Evolutionary conservation across 2,888 invertebrate species (phyloP).

Genomic region (Allacma fusca): DNA sequence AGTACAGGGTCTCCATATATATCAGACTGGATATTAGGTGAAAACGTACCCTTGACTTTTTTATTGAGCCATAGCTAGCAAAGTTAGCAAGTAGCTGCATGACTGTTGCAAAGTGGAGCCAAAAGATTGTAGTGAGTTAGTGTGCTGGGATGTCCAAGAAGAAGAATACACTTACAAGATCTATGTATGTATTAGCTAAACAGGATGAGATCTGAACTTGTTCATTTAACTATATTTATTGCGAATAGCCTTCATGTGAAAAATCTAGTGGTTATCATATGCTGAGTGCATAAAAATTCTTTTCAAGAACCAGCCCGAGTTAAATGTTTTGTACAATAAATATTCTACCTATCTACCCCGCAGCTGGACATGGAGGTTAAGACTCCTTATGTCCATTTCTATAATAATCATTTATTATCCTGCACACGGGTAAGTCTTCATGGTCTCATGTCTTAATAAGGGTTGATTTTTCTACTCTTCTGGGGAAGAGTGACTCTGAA

Average conservation of each 20-base stretch:
- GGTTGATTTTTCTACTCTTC: not conserved
- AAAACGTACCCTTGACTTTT: too few relatives aligned
- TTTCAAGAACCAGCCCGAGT: not conserved
- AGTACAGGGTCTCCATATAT: too few relatives aligned
- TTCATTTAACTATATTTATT: slow-evolving; percentile 3
- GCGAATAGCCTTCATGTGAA: not conserved
- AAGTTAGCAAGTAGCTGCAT: too few relatives aligned
- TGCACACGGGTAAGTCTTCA: not conserved
- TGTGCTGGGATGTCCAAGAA: too few relatives aligned
- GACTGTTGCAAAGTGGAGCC: too few relatives aligned
- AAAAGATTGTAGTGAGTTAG: too few relatives aligned
- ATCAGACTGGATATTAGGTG: too few relatives aligned
- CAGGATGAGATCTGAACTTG: not conserved
- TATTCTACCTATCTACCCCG: not conserved
- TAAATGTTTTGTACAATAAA: slow-evolving; percentile 3
- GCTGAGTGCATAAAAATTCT: not conserved
- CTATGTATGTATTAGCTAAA: not conserved
- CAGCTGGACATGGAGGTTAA: slow-evolving; percentile 12
- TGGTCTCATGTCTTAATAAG: not conserved
- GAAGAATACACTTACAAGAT: too few relatives aligned
- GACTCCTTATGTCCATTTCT: not conserved
- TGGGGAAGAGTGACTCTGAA: too few relatives aligned
- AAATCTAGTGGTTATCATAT: not conserved
- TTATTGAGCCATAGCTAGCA: too few relatives aligned
- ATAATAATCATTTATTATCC: not conserved